Evolutionary conservation across 2,888 invertebrate species (phyloP), one percentile per base, ranked within the genome.

Genomic region (Napeogenes inachia): DNA sequence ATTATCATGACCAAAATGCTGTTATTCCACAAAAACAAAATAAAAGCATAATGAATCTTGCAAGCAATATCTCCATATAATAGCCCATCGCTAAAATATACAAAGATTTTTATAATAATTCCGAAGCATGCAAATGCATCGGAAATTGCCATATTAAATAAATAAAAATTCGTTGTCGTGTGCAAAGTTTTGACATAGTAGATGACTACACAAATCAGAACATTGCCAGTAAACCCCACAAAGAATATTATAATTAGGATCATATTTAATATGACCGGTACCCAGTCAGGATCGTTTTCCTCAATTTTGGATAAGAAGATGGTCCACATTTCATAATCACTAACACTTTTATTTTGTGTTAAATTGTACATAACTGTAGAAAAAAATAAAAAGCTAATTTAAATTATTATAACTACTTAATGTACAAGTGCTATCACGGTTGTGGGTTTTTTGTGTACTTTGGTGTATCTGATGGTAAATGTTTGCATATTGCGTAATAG

Each of bases 161-260:
- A 71, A 65, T 88, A 89, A 59, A 77, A 86, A 66, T 89, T 88
- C 13, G 85, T 89, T 0, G 81, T 82, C 0, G 88, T 86, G 61
- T 85, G 87, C 87, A 87, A 85, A 32, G 77, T 79, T 58, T 72
- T 83, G 64, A 88, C 85, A 53, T 72, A 77, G 70, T 83, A 85
- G 60, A 88, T 76, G 70, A 91, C 76, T 73, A 89, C 67, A 74
- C 87, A 85, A 63, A 89, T 82, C 69, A 91, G 71, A 56, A 89
- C 62, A 64, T 89, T 87, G 0, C 85, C 87, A 3, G 82, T 67
- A 1, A 84, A 63, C 35, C 82, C 78, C 38, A 75, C 67, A 3
- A 80, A 63, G 68, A 84, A 82, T 35, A 83, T 74, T 2, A 71
- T 8, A 2, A 72, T 21, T 66, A 80, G 70, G 0, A 71, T 59